Evolutionary conservation across 2,797 vertebrate genomes (phyloP).

Genomic region (Cynodonichthys magdalenae): DNA sequence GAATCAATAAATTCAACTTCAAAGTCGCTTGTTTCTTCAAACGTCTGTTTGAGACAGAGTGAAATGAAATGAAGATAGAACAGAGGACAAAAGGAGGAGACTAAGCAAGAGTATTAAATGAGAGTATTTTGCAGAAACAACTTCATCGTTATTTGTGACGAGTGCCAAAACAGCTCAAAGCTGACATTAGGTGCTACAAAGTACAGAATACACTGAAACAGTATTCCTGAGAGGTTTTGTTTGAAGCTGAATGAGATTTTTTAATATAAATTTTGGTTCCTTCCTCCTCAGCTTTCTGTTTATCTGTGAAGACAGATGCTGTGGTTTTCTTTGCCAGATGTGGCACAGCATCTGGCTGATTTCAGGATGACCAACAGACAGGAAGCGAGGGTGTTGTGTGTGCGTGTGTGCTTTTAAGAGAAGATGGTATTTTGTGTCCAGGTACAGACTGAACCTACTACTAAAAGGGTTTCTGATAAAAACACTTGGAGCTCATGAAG

Average conservation of each 20-base stretch:
- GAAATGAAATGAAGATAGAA: conserved; percentile 24
- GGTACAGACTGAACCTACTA: neutral
- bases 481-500: conserved; percentile 5
- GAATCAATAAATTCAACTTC: neutral
- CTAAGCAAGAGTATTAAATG: conserved; percentile 27
- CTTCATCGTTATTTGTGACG: conserved; percentile 69
- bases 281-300: conserved; percentile 54
- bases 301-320: conserved; percentile 56
- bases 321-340: conserved; percentile 58
- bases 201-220: conserved; percentile 64
- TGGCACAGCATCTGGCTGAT: conserved; percentile 49
- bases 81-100: conserved; percentile 15
- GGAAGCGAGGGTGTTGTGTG: conserved; percentile 7
- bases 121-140: conserved; percentile 45
- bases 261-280: conserved; percentile 2
- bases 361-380: conserved; percentile 33
- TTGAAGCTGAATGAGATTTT: conserved; percentile 53
- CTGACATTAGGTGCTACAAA: conserved; percentile 56
- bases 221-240: conserved; percentile 62
- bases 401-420: neutral
- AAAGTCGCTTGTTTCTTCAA: conserved; percentile 4
- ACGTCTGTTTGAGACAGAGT: conserved; percentile 8
- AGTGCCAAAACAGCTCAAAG: conserved; percentile 74
- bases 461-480: neutral
- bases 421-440: neutral